phyloP scores from a whole-genome alignment of 2,888 invertebrate genomes.

The Eumacrocentrus americanus region DNA sequence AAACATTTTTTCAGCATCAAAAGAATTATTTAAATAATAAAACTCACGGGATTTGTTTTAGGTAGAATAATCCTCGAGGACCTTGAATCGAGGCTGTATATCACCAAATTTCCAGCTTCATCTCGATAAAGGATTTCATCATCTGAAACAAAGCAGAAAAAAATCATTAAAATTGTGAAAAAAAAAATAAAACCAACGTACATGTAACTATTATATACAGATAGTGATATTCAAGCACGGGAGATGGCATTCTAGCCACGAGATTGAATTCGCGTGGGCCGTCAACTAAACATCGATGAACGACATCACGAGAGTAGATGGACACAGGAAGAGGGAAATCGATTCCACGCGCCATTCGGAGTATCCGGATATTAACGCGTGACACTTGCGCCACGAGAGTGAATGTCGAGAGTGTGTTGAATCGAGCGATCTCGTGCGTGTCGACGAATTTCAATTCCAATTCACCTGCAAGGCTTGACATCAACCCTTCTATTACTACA shows the following conservation, averaged over 20 bases:
- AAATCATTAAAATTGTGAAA: no score
- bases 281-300: conserved; percentile 19
- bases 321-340: conserved; percentile 13
- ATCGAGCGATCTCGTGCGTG: neutral
- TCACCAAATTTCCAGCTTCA: conserved; percentile 65
- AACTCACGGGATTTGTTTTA: conserved; percentile 63
- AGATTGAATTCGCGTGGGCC: conserved; percentile 7
- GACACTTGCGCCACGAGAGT: conserved; percentile 27
- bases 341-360: conserved; percentile 28
- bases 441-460: conserved; percentile 27
- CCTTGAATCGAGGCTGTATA: conserved; percentile 64
- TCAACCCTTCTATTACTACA: neutral
- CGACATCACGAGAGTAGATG: neutral
- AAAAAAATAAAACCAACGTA: conserved; percentile 6
- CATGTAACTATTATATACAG: neutral
- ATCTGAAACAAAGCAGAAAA: conserved; percentile 67
- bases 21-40: no score
- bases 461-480: conserved; percentile 17
- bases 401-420: neutral
- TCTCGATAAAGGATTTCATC: conserved; percentile 71
- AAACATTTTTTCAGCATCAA: neutral
- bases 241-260: neutral
- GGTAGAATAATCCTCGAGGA: conserved; percentile 61
- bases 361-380: conserved; percentile 45
- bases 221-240: neutral